These are phyloP conservation scores for Alligator sinensis DNA, from an alignment of 2,113 vertebrate species.

Conservation along the genomic window DNA sequence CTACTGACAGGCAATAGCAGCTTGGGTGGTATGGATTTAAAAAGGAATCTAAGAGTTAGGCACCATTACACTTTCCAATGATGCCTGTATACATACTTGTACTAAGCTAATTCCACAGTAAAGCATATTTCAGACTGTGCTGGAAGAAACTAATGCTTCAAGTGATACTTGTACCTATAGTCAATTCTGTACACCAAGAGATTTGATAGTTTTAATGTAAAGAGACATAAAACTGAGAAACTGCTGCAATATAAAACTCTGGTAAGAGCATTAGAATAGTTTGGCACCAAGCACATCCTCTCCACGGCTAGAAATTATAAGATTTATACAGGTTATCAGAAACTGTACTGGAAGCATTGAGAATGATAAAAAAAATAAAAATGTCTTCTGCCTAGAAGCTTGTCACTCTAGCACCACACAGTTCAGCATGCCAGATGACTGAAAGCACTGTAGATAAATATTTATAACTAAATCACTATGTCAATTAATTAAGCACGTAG, in stretches of 20 bases:
- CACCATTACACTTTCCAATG: not conserved
- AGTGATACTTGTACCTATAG: not conserved
- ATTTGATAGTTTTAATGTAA: not conserved
- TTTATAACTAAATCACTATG: not conserved
- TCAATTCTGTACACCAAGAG: not conserved
- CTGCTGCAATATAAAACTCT: fast-evolving
- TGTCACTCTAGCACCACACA: fast-evolving
- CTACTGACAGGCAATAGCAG: not conserved
- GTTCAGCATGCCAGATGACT: fast-evolving
- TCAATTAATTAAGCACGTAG: not conserved
- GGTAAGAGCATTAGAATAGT: not conserved
- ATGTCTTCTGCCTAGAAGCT: fast-evolving
- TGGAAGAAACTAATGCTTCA: not conserved
- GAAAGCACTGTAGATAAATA: fast-evolving
- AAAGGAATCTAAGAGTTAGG: too few species aligned
- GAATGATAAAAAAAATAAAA: not conserved
- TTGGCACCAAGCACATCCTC: fast-evolving
- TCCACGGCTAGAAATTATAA: fast-evolving
- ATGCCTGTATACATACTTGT: not conserved
- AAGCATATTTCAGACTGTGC: fast-evolving
- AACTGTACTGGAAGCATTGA: not conserved
- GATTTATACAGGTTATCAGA: not conserved
- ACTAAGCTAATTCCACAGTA: too few species aligned
- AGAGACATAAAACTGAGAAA: not conserved
- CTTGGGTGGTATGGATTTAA: too few species aligned